Evolutionary conservation across 2,113 vertebrate species (phyloP).

Genomic region (Dasyprocta punctata): DNA sequence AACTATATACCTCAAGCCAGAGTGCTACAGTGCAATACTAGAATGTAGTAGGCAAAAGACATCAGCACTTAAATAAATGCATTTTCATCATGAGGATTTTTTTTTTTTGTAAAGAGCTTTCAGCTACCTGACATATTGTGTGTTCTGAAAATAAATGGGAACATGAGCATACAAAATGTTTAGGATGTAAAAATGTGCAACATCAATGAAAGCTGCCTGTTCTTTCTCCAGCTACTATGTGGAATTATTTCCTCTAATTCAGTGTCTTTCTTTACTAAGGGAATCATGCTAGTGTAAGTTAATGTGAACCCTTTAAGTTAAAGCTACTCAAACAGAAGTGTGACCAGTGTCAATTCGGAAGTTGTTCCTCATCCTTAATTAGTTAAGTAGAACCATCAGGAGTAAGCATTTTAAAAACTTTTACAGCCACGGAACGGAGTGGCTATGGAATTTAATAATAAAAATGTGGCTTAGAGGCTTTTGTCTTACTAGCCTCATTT

Average conservation of each 20-base stretch:
- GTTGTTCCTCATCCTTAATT: background rate
- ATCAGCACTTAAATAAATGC: background rate
- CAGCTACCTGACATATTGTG: background rate
- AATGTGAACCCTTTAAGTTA: background rate
- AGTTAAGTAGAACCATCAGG: background rate
- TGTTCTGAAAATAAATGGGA: background rate
- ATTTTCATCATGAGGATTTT: constrained; percentile 2
- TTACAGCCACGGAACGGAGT: background rate
- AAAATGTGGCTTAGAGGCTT: background rate
- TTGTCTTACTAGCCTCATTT: constrained; percentile 15
- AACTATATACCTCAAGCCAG: background rate
- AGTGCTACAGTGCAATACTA: background rate
- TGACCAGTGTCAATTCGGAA: background rate
- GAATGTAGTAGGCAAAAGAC: background rate
- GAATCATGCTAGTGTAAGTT: background rate
- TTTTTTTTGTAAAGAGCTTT: background rate
- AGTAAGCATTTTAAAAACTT: background rate
- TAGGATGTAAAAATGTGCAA: background rate
- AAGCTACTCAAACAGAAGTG: background rate
- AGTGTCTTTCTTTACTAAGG: background rate
- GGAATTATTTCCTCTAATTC: background rate
- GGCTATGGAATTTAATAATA: background rate
- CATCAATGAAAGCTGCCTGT: background rate
- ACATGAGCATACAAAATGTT: background rate
- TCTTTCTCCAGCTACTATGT: background rate